These are phyloP conservation scores for Oxyteleia sp. DNA, from an alignment of 2,888 invertebrate species.

Conservation along the genomic window DNA sequence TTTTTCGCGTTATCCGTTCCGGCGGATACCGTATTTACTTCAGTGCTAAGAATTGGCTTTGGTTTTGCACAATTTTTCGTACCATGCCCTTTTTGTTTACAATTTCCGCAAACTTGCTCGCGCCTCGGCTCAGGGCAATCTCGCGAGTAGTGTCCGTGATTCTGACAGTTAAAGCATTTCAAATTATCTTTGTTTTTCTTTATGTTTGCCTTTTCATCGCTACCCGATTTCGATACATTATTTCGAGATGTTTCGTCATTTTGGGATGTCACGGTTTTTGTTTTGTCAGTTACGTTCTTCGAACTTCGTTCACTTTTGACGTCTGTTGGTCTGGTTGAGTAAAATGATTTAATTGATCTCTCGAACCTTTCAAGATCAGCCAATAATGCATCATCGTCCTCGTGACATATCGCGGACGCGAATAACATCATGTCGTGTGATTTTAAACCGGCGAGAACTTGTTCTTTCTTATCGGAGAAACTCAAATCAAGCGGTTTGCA, in stretches of 20 bases:
- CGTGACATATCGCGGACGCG: conserved; percentile 37
- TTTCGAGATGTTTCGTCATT: no score
- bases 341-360: conserved; percentile 28
- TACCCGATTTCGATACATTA: no score
- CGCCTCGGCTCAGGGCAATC: conserved; percentile 30
- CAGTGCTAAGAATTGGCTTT: neutral
- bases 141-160: conserved; percentile 24
- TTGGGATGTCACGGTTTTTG: no score
- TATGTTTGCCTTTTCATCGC: neutral
- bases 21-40: conserved; percentile 4
- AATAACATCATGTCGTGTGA: conserved; percentile 59
- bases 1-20: no score
- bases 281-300: no score
- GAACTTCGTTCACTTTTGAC: no score
- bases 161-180: conserved; percentile 53
- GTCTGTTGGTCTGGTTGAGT: no score
- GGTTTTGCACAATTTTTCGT: conserved; percentile 11
- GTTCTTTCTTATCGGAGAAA: conserved; percentile 45
- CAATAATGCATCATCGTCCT: conserved; percentile 34
- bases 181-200: conserved; percentile 4
- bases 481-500: conserved; percentile 46
- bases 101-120: neutral
- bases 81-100: conserved; percentile 21
- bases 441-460: conserved; percentile 42
- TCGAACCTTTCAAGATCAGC: conserved; percentile 47